Conservation (phyloP, 2,797 vertebrate genomes). For the Chrosomus eos region DNA sequence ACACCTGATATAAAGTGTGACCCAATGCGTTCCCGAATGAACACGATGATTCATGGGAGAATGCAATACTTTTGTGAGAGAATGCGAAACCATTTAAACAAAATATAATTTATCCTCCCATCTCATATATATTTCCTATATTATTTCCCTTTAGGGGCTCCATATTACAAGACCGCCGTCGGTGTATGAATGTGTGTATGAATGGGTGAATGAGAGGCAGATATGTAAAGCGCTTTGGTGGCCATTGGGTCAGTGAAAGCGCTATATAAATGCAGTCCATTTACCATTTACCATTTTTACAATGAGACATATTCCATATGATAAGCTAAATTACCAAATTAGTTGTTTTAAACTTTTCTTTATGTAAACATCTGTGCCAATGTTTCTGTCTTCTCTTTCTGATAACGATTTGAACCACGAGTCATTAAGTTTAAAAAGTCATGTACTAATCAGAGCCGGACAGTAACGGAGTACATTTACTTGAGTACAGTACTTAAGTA, state of each 20-base stretch:
- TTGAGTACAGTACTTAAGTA: too few relatives aligned
- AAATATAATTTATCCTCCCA: not conserved
- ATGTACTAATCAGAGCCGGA: too few relatives aligned
- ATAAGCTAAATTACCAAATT: not conserved
- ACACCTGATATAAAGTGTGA: too few relatives aligned
- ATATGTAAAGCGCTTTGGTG: too few relatives aligned
- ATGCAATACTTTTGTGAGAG: not conserved
- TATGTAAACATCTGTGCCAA: not conserved
- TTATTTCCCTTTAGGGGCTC: not conserved
- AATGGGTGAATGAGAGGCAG: too few relatives aligned
- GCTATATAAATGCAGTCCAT: too few relatives aligned
- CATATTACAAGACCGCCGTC: too few relatives aligned
- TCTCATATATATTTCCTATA: not conserved
- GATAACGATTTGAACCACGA: not conserved
- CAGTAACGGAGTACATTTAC: too few relatives aligned
- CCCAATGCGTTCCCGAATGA: not conserved
- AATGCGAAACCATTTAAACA: not conserved
- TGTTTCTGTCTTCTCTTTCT: not conserved
- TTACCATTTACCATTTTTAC: too few relatives aligned
- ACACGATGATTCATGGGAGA: not conserved
- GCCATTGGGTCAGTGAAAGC: too few relatives aligned
- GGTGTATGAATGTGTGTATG: too few relatives aligned
- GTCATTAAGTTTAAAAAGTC: not conserved
- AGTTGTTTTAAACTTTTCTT: not conserved
- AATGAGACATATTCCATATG: too few relatives aligned